Base-by-base conservation (phyloP, 2,797 vertebrate species). In the Cyclopterus lumpus region DNA sequence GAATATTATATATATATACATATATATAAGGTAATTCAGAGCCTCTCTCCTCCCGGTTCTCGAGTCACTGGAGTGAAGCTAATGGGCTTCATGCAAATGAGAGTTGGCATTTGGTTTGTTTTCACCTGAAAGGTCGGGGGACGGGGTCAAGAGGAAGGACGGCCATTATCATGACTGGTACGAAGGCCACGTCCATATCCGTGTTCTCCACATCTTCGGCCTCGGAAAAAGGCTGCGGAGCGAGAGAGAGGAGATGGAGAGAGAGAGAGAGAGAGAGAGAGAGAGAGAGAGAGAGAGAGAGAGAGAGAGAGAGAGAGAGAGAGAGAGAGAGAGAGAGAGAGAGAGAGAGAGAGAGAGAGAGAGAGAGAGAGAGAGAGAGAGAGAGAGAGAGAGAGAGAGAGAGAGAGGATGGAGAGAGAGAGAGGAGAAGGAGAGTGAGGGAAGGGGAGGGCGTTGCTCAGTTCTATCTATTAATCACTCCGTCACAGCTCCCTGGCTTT, bases 81-180 rank as follows among this genome's bases (percentile, higher is more conserved):
- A 92, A 92, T 88, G 82, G 86, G 72, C 83, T 69, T 57, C 61
- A 83, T 91, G 90, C 89, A 91, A 91, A 93, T 93, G 79, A 90
- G 57, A 86, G 84, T 34, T 89, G 88, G 80, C 90, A 87, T 92
- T 93, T 91, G 77, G 74, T 84, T 85, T 85, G 81, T 73, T 80
- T 70, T 85, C 58, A 83, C 70, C 77, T 60, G 86, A 87, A 83
- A 88, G 90, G 84, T 91, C 88, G 89, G 83, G 83, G 80, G 82
- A 90, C 5, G 32, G 71, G 88, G 88, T 92, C 80, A 89, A 89
- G 75, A 86, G 88, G 86, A 92, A 82, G 82, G 77, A 73, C 36
- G 28, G 74, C 73, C 91, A 91, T 94, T 92, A 92, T 75, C 88
- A 72, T 91, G 87, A 91, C 87, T 93, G 87, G 83, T 86, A 73